A percentile compares a stretch with the other conserved stretches of the same genome.
Conservation (phyloP, 2,797 vertebrate species). For the Zalophus californianus region DNA sequence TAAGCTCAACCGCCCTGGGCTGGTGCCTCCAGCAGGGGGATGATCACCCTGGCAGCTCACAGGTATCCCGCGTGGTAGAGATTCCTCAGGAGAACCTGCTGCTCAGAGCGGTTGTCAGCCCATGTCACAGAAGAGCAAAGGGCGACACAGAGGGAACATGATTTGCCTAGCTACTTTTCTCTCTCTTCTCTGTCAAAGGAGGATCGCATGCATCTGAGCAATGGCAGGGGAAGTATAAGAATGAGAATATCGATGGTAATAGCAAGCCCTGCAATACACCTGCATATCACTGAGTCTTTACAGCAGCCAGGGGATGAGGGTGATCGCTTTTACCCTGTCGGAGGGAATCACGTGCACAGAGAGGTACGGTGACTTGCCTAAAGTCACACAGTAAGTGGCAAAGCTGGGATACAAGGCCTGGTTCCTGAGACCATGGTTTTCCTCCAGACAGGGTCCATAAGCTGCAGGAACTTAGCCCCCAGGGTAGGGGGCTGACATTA, state of each 20-base stretch:
- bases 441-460: background rate
- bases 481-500: background rate
- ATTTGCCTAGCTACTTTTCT: background rate
- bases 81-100: background rate
- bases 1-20: background rate
- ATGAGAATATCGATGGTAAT: fast-evolving
- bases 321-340: fast-evolving
- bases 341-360: background rate
- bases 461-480: background rate
- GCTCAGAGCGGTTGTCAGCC: fast-evolving
- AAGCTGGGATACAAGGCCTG: background rate
- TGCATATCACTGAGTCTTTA: background rate
- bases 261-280: fast-evolving
- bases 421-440: background rate
- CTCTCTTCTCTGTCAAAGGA: background rate
- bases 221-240: fast-evolving
- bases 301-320: background rate
- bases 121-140: background rate
- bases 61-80: fast-evolving
- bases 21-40: background rate
- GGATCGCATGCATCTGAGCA: fast-evolving
- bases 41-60: background rate
- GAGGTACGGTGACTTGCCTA: background rate
- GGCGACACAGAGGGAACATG: background rate
- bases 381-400: background rate